These are phyloP conservation scores for Synodontis membranacea DNA, from an alignment of 2,113 vertebrate genomes.

Conservation along the genomic window DNA sequence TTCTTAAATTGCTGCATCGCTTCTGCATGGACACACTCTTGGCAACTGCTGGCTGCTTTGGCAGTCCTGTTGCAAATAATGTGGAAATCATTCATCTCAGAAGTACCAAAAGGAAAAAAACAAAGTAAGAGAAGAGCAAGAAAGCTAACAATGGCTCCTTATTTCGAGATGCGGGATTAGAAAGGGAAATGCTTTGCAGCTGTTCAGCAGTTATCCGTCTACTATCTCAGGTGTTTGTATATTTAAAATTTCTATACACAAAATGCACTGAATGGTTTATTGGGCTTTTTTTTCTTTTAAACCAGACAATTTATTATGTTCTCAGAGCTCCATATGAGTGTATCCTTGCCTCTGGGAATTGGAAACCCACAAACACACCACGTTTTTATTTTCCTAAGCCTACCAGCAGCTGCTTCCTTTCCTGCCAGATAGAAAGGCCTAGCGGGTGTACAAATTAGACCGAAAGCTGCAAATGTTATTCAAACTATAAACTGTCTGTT, in stretches of 20 bases:
- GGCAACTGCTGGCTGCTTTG: slow-evolving; percentile 20
- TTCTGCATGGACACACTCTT: slow-evolving; percentile 62
- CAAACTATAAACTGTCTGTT: slow-evolving; percentile 45
- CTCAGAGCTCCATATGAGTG: not conserved
- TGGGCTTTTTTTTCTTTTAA: not conserved
- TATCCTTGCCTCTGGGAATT: slow-evolving; percentile 36
- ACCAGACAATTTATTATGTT: not conserved
- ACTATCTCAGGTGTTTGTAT: not conserved
- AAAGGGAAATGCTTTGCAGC: not conserved
- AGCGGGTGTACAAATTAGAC: slow-evolving; percentile 50
- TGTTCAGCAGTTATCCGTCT: not conserved
- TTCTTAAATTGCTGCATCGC: not conserved
- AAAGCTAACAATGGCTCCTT: not conserved
- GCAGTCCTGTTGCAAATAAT: slow-evolving; percentile 13
- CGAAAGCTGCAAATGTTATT: slow-evolving; percentile 50
- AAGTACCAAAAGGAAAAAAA: slow-evolving; percentile 6
- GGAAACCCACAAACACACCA: slow-evolving; percentile 50
- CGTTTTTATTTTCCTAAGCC: slow-evolving; percentile 60
- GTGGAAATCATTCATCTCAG: slow-evolving; percentile 13
- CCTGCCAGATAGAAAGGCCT: slow-evolving; percentile 38
- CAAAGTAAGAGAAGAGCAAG: slow-evolving; percentile 9
- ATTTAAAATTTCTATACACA: not conserved
- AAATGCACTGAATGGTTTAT: not conserved
- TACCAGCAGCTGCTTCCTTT: slow-evolving; percentile 57
- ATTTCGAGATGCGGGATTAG: not conserved